Percentiles rank a stretch among this genome's conserved stretches.
Conservation (phyloP, 2,113 vertebrate species). For the Cyprinodon brontotheroides region DNA sequence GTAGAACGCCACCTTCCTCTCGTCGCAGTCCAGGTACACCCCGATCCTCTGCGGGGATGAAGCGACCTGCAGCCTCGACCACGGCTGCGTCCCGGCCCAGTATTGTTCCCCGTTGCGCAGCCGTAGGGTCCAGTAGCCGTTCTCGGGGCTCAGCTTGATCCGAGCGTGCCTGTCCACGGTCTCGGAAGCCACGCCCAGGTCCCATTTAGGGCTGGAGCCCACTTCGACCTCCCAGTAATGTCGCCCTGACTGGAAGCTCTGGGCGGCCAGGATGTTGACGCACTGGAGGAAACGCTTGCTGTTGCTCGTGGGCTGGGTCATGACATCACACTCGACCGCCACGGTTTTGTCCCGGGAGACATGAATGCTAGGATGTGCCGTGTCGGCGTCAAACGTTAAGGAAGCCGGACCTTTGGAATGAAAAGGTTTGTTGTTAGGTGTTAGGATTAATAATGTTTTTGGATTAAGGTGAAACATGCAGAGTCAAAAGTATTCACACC, state of each 20-base stretch:
- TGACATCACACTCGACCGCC: conserved; percentile 74
- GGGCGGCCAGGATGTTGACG: conserved; percentile 80
- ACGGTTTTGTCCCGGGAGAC: conserved; percentile 81
- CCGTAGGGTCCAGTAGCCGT: conserved; percentile 85
- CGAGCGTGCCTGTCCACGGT: conserved; percentile 72
- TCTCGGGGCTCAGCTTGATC: conserved; percentile 83
- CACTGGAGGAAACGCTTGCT: conserved; percentile 84
- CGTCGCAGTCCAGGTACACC: conserved; percentile 82
- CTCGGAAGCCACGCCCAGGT: conserved; percentile 84
- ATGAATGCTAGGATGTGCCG: conserved; percentile 84
- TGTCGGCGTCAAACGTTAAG: conserved; percentile 82
- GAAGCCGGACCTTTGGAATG: conserved; percentile 76
- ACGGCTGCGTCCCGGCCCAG: conserved; percentile 81
- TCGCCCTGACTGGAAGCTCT: conserved; percentile 77
- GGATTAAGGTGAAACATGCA: neutral
- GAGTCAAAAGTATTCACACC: neutral
- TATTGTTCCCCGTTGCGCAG: conserved; percentile 77
- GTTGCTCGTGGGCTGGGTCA: conserved; percentile 33
- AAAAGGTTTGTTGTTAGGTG: conserved; percentile 31
- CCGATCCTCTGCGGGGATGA: conserved; percentile 71
- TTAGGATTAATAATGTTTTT: neutral
- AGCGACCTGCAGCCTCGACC: conserved; percentile 74
- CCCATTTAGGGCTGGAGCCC: conserved; percentile 86
- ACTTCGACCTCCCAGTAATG: conserved; percentile 91
- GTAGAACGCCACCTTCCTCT: conserved; percentile 82